Percentiles rank a stretch among this genome's conserved stretches.
Conservation (phyloP, 1,140 invertebrate genomes). For the Sinella curviseta region DNA sequence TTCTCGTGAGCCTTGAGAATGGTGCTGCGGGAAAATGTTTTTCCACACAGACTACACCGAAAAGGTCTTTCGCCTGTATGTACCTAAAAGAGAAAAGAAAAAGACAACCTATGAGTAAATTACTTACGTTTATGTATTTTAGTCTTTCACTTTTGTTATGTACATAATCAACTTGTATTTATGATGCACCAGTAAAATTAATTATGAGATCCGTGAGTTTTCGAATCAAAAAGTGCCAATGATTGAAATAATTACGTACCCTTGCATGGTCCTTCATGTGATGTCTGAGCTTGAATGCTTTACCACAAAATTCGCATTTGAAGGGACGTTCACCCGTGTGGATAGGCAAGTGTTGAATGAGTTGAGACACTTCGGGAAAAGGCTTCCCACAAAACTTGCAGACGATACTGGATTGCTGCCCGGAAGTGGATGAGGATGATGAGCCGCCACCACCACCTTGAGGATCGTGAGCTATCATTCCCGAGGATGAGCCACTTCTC, state of each 20-base stretch:
- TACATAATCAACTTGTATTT: no score
- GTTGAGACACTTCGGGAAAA: constrained; percentile 80
- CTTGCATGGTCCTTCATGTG: constrained; percentile 92
- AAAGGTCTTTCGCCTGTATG: constrained; percentile 88
- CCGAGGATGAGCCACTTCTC: constrained; percentile 31
- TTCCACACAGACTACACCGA: constrained; percentile 81
- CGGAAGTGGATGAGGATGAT: not conserved
- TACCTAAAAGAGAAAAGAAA: no score
- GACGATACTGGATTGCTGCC: constrained; percentile 59
- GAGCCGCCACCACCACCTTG: not conserved
- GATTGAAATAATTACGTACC: no score
- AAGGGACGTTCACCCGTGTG: constrained; percentile 85
- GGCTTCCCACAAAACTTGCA: constrained; percentile 89
- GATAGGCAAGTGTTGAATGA: constrained; percentile 80
- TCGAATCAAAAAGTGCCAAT: no score
- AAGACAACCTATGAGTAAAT: constrained; percentile 33
- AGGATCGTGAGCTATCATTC: not conserved
- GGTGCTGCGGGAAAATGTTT: constrained; percentile 83
- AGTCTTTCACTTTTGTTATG: no score
- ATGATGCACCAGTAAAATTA: no score
- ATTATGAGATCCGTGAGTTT: no score
- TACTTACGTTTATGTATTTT: not conserved
- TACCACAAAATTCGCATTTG: constrained; percentile 87
- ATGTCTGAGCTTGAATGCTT: constrained; percentile 83
- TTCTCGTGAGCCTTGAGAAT: constrained; percentile 89